Evolutionary conservation across 2,888 invertebrate species (phyloP).

Genomic region (Meta bourneti): DNA sequence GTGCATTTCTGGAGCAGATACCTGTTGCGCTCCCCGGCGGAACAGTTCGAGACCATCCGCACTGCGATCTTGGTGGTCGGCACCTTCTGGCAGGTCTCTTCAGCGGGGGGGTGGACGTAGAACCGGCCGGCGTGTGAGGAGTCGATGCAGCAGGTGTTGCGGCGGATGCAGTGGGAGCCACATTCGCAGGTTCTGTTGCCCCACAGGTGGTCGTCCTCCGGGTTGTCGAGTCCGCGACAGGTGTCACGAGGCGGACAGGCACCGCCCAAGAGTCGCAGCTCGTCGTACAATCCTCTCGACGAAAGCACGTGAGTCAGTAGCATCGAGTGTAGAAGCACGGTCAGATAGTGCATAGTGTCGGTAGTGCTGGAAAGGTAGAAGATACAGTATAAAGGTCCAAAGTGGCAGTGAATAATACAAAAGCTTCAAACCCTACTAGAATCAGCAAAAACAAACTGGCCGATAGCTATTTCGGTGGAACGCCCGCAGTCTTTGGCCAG

Average conservation of each 20-base stretch:
- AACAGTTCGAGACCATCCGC: conserved; percentile 9
- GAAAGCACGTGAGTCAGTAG: background rate
- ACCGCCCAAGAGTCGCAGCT: background rate
- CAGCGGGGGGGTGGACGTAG: too few relatives aligned
- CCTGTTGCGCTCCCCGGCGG: background rate
- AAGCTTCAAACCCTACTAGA: background rate
- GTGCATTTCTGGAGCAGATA: background rate
- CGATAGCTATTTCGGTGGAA: background rate
- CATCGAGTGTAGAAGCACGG: background rate
- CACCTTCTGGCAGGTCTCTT: background rate
- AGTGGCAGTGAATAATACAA: background rate
- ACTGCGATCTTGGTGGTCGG: background rate
- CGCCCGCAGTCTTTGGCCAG: background rate
- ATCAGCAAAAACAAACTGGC: too few relatives aligned
- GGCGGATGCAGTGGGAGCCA: conserved; percentile 1
- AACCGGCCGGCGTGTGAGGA: background rate
- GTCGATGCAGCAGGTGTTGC: conserved; percentile 23
- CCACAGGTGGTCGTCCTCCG: conserved; percentile 30
- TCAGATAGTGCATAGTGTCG: background rate
- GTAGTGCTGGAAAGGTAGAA: background rate
- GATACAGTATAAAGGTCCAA: background rate
- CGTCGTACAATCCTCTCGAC: background rate
- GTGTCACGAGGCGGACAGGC: conserved; percentile 30
- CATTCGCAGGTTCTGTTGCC: conserved; percentile 21
- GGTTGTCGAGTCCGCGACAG: background rate